phyloP scores from a whole-genome alignment of 2,113 vertebrate species.

The Apeltes quadracus region DNA sequence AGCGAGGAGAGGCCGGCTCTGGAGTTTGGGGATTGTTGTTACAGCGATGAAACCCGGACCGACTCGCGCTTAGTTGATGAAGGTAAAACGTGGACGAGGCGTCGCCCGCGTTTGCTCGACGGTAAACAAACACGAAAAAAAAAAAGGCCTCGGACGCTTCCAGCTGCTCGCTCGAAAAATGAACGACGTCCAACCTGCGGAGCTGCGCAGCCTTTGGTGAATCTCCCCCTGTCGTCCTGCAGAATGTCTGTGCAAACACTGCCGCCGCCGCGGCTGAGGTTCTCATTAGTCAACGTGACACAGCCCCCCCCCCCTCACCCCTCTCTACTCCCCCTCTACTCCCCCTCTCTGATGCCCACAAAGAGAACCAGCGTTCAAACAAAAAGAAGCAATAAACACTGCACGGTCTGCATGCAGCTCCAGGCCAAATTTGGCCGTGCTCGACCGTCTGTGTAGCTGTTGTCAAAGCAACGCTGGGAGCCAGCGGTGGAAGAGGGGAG shows the following conservation, averaged over 20 bases:
- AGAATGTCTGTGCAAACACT: conserved; percentile 67
- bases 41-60: not conserved
- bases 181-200: not conserved
- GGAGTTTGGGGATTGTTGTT: not conserved
- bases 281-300: conserved; percentile 59
- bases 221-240: conserved; percentile 32
- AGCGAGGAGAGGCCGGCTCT: conserved; percentile 39
- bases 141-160: not conserved
- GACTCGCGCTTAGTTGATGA: not conserved
- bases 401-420: conserved; percentile 10
- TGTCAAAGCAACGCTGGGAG: conserved; percentile 24
- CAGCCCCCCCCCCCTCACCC: conserved; percentile 9
- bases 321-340: not conserved
- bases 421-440: conserved; percentile 66
- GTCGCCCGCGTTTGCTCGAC: not conserved
- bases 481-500: not conserved
- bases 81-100: conserved; percentile 1
- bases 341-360: conserved; percentile 43
- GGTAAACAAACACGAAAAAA: conserved; percentile 44
- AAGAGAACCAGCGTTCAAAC: conserved; percentile 51
- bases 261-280: conserved; percentile 60
- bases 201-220: conserved; percentile 23
- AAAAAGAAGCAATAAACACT: conserved; percentile 53
- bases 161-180: conserved; percentile 7
- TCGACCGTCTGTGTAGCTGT: conserved; percentile 5